Evolutionary conservation across 2,113 vertebrate species (phyloP).

Genomic region (Ptychochromis oligacanthus): DNA sequence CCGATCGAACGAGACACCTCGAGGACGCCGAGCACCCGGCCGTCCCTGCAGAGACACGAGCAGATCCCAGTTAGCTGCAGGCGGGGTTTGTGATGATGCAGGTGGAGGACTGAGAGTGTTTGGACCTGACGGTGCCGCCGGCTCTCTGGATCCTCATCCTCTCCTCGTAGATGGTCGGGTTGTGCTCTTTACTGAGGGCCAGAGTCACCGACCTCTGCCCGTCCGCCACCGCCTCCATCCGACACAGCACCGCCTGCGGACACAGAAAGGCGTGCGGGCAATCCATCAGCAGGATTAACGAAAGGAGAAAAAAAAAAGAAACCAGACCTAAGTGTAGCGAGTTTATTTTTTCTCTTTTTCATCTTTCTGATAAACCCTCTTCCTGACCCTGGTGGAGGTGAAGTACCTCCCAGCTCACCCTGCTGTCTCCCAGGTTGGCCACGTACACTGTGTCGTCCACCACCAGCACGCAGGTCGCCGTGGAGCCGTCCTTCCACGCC

Average conservation of each 20-base stretch:
- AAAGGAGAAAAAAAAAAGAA: background rate
- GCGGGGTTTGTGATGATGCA: background rate
- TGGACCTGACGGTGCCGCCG: slow-evolving; percentile 91
- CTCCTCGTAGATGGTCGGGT: slow-evolving; percentile 95
- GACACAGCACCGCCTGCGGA: slow-evolving; percentile 90
- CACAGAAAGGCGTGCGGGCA: background rate
- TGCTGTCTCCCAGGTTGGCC: slow-evolving; percentile 95
- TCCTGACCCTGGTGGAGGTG: background rate
- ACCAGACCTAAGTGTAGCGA: too few relatives aligned
- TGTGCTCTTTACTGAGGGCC: slow-evolving; percentile 94
- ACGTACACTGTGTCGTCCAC: slow-evolving; percentile 91
- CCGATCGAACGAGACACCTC: slow-evolving; percentile 97
- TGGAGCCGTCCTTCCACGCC: slow-evolving; percentile 96
- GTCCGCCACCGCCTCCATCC: slow-evolving; percentile 76
- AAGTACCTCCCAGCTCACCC: slow-evolving; percentile 68
- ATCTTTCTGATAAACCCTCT: background rate
- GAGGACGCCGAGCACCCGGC: slow-evolving; percentile 91
- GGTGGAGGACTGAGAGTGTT: accelerated
- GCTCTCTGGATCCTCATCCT: slow-evolving; percentile 96
- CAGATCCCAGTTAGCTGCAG: background rate
- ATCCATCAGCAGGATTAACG: background rate
- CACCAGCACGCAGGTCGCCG: slow-evolving; percentile 91
- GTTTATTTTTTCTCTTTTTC: too few relatives aligned
- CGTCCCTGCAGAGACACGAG: slow-evolving; percentile 80
- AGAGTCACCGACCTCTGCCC: slow-evolving; percentile 82